These are phyloP conservation scores for Noctuana brunneofusca DNA, from an alignment of 2,888 invertebrate species.

Conservation along the genomic window DNA sequence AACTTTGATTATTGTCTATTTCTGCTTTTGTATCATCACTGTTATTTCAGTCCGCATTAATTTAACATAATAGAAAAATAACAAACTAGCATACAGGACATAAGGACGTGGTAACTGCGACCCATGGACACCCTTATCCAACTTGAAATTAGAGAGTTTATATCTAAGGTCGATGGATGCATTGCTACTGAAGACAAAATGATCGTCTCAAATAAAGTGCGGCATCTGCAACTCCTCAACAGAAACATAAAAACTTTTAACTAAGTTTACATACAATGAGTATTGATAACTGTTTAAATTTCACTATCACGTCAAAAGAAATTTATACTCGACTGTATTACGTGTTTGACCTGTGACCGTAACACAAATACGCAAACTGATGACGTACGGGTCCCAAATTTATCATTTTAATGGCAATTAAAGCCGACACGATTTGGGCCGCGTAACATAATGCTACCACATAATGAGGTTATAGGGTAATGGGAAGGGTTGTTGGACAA, in stretches of 20 bases:
- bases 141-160: too few species aligned
- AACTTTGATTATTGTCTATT: not conserved
- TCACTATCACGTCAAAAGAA: not conserved
- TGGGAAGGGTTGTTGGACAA: slow-evolving; percentile 40
- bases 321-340: not conserved
- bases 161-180: too few species aligned
- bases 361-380: slow-evolving; percentile 13
- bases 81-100: too few species aligned
- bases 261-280: too few species aligned
- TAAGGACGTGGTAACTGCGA: too few species aligned
- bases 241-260: too few species aligned
- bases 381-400: slow-evolving; percentile 8
- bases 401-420: slow-evolving; percentile 36
- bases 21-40: not conserved
- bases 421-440: slow-evolving; percentile 33
- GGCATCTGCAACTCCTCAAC: too few species aligned
- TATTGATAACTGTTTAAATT: not conserved
- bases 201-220: too few species aligned
- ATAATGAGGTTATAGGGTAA: slow-evolving; percentile 62
- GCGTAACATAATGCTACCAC: slow-evolving; percentile 40
- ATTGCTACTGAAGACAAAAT: too few species aligned
- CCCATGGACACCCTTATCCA: too few species aligned
- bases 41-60: too few species aligned
- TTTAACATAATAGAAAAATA: too few species aligned
- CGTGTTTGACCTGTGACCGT: not conserved